Base-by-base conservation (phyloP, 1,140 invertebrate genomes). In the Doryteuthis pealeii region DNA sequence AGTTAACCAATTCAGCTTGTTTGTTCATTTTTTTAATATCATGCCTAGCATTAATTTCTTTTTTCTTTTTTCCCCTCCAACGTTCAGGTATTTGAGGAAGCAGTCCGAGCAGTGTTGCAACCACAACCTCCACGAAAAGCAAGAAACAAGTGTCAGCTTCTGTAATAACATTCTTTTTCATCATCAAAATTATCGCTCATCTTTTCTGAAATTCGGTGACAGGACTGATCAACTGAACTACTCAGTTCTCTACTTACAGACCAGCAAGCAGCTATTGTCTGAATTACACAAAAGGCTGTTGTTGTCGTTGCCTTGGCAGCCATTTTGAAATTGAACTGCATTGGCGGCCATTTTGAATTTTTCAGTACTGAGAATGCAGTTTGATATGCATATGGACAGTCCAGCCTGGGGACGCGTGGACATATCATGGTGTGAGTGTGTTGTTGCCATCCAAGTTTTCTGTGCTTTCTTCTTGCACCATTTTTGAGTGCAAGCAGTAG, bases 31-130 rank as follows among this genome's bases (percentile, higher is more conserved):
- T 40, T 40, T 40, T 40, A 40, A 40, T 40, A 10, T 40, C 10
- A 3, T 40, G 35, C 4, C 35, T 40, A 3, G 3, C 10, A 40
- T 40, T 10, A 5, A 40, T 40, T 40, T 40, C 35, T 22, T 62
- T 22, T 8, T 58, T 58, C 5, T 4, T 62, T 12, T 62, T 62
- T 62, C 10, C 10, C 10, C 10, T 40, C 35, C 3, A 40, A 40
- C 35, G n/a, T 76, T 40, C 88, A 96, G 92, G 96, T 99, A 67
- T 99, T 98, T 90, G 96, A 99, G 84, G 96, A 99, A 91, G 96
- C 96, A 33, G 96, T 98, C 33, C 90, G 96, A 81, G 95, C 96
- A 66, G 96, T 98, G 69, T 90, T 98, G 82, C 92, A 95, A 90
- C 96, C 96, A 32, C 85, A 87, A 70, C 84, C 86, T 28, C 66